phyloP scores from a whole-genome alignment of 2,113 vertebrate genomes.

The Acrocephalus arundinaceus region DNA sequence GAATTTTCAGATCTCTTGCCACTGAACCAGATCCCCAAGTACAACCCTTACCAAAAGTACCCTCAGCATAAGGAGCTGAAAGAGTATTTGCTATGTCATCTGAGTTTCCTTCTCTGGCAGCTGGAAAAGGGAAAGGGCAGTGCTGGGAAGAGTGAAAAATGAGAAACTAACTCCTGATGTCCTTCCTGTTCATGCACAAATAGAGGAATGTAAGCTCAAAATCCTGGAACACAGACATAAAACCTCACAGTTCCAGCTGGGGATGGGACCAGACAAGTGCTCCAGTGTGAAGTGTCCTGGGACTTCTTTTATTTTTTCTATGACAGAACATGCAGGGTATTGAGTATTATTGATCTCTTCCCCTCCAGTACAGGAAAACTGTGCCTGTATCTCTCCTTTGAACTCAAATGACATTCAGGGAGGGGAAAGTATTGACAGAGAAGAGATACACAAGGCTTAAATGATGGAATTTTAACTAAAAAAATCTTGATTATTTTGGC shows the following conservation, averaged over 20 bases:
- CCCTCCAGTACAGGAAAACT: background rate
- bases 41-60: background rate
- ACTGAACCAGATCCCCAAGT: background rate
- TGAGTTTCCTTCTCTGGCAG: background rate
- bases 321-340: background rate
- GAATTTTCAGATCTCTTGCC: background rate
- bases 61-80: background rate
- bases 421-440: background rate
- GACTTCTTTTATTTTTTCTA: background rate
- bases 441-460: background rate
- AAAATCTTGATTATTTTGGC: background rate
- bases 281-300: background rate
- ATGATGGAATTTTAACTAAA: background rate
- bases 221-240: background rate
- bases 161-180: background rate
- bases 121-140: background rate
- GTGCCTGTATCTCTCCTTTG: background rate
- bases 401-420: background rate
- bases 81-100: background rate
- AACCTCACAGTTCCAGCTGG: rapidly evolving
- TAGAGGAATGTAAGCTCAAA: background rate
- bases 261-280: background rate
- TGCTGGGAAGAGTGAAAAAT: background rate
- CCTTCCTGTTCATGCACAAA: background rate
- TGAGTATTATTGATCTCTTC: background rate